Evolutionary conservation across 2,888 invertebrate species (phyloP).

Genomic region (Trichacis sp.): DNA sequence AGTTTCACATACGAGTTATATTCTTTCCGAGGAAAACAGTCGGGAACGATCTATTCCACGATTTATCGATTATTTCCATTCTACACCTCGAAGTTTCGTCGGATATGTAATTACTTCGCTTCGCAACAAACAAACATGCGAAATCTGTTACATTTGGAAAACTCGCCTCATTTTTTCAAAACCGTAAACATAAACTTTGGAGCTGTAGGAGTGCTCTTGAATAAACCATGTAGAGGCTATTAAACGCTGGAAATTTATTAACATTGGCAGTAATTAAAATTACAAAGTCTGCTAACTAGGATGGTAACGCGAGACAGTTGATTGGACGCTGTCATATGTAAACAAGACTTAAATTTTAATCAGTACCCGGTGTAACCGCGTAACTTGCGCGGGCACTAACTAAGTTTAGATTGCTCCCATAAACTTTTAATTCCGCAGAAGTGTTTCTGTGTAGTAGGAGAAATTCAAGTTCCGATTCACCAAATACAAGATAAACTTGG

Average conservation of each 20-base stretch:
- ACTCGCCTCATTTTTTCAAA: too few species aligned
- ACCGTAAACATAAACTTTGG: too few species aligned
- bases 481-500: constrained; percentile 3
- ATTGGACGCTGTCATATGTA: constrained; percentile 7
- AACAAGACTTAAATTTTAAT: constrained; percentile 7
- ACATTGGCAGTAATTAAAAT: background rate
- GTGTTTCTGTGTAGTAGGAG: constrained; percentile 1
- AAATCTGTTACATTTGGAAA: background rate
- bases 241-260: too few species aligned
- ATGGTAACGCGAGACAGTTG: background rate
- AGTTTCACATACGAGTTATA: constrained; percentile 7
- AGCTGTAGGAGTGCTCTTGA: too few species aligned
- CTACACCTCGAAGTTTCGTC: constrained; percentile 1
- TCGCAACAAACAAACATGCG: background rate
- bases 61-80: constrained; percentile 11
- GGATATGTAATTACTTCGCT: constrained; percentile 6
- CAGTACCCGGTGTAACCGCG: constrained; percentile 1
- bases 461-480: background rate
- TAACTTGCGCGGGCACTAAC: background rate
- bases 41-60: constrained; percentile 3
- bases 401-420: constrained; percentile 6
- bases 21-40: constrained; percentile 7
- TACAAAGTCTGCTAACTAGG: background rate
- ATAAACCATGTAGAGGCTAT: too few species aligned
- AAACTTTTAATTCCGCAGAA: background rate